A percentile compares a stretch with the other conserved stretches of the same genome.
These are phyloP conservation scores for Amphipyra berbera DNA, from an alignment of 2,888 invertebrate species.

Conservation along the genomic window DNA sequence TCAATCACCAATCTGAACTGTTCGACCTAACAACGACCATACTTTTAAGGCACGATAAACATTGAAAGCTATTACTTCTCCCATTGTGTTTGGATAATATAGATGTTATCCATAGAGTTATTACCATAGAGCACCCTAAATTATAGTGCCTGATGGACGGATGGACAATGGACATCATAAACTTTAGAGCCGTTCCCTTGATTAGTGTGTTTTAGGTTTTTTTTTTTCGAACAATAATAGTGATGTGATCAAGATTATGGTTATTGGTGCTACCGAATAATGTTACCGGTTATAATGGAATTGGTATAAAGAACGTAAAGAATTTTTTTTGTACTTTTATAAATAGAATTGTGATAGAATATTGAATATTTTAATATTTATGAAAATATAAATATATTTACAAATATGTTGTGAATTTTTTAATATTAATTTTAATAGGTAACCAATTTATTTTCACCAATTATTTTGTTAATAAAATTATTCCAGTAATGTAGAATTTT, in stretches of 20 bases:
- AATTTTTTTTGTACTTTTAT: no score
- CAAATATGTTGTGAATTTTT: no score
- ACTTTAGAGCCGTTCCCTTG: conserved; percentile 47
- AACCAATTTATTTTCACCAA: no score
- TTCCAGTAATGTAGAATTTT: no score
- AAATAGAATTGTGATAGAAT: no score
- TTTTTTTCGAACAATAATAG: conserved; percentile 21
- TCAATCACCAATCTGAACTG: conserved; percentile 2
- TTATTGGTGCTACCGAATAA: background rate
- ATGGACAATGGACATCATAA: conserved; percentile 58
- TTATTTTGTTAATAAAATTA: no score
- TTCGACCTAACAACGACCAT: conserved; percentile 30
- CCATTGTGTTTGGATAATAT: conserved; percentile 55
- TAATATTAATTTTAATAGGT: no score
- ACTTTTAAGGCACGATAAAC: conserved; percentile 44
- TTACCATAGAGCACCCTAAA: conserved; percentile 61
- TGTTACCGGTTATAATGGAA: background rate
- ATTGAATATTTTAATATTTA: no score
- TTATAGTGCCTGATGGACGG: conserved; percentile 53
- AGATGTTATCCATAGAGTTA: conserved; percentile 66
- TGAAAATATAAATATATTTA: no score
- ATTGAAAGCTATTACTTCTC: conserved; percentile 39
- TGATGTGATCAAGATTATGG: conserved; percentile 1
- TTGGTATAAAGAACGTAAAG: no score
- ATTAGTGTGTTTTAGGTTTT: conserved; percentile 38